Conservation (phyloP, 2,113 vertebrate genomes). For the Tiliqua scincoides region DNA sequence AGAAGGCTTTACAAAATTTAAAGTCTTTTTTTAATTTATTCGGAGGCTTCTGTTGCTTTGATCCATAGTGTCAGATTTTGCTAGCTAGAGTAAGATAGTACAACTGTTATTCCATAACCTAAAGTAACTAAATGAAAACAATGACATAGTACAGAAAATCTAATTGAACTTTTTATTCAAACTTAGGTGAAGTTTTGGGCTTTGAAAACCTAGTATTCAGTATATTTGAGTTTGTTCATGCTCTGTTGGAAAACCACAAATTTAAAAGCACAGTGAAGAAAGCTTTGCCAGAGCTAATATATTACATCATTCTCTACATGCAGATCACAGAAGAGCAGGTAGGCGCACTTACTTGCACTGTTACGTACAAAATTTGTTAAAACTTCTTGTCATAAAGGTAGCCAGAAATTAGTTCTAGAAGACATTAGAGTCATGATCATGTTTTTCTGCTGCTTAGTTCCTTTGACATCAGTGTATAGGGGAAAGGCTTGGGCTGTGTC, state of each 20-base stretch:
- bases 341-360: constrained; percentile 24
- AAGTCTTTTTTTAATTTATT: not conserved
- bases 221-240: constrained; percentile 99
- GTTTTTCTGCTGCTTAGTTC: not conserved
- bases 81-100: not conserved
- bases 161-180: not conserved
- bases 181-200: constrained; percentile 93
- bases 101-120: not conserved
- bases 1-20: not conserved
- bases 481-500: too few species aligned
- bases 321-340: constrained; percentile 98
- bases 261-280: constrained; percentile 98
- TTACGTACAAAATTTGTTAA: not conserved
- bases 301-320: constrained; percentile 98
- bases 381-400: not conserved
- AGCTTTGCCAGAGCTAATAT: constrained; percentile 95
- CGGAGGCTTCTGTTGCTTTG: not conserved
- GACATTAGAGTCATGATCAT: not conserved
- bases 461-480: not conserved
- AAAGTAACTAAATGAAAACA: not conserved
- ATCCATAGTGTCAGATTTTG: not conserved
- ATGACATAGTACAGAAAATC: not conserved
- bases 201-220: constrained; percentile 99
- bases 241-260: constrained; percentile 94
- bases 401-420: not conserved